Evolutionary conservation across 2,797 vertebrate genomes (phyloP), one percentile per base, ranked within the genome.

Genomic region (Kryptopterus vitreolus): DNA sequence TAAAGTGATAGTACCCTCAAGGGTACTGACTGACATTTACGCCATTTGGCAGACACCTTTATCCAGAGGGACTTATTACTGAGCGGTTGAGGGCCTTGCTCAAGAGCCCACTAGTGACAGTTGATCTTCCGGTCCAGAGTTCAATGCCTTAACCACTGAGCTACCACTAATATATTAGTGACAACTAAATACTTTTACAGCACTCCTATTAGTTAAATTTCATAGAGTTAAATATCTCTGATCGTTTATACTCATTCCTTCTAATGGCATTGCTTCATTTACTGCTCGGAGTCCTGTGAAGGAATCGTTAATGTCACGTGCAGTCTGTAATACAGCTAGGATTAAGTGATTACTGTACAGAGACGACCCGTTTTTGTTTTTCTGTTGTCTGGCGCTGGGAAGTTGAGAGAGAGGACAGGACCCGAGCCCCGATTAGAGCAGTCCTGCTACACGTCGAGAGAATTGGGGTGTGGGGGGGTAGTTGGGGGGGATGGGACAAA

Each of bases 401-500:
- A 26, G 46, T 52, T 71, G 53, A 62, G 53, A 43, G 65, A 48
- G 22, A 69, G 63, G 61, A 69, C 77, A 69, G 24, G 65, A 69
- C 76, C 31, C 38, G 63, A 52, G 31, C 63, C 26, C 3, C 55
- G 63, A 68, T 68, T 63, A 68, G 65, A 2, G n/a, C n/a, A n/a
- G 26, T 70, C 65, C 65, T 68, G 74, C 80, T 26, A 3, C 12
- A 20, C 63, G 48, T 15, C 8, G 38, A 43, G 38, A 22, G 62
- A 35, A 22, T 43, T 43, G 38, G 9, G 48, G 57, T n/a, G 38
- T 11, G 33, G 13, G 43, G 43, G 16, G 86, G 86, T n/a, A n/a
- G n/a, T n/a, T n/a, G n/a, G 79, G 82, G 55, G 69, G 26, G 38
- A 2, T 16, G 29, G 31, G n/a, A n/a, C n/a, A n/a, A n/a, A 26